Conservation (phyloP, 2,888 invertebrate genomes). For the Conus canariensis region DNA sequence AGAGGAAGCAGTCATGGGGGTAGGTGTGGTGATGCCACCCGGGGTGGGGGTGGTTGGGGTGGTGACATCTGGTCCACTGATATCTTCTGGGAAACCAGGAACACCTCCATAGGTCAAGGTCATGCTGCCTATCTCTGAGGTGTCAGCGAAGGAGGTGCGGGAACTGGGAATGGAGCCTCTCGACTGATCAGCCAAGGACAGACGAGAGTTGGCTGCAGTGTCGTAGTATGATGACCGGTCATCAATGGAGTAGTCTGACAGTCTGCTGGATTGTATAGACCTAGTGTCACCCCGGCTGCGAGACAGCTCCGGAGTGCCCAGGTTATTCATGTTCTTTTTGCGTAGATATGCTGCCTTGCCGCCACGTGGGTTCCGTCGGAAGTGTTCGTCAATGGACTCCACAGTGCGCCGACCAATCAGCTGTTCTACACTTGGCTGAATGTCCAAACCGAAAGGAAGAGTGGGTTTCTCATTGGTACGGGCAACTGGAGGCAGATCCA, state of each 20-base stretch:
- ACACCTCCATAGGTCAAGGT: slow-evolving; percentile 46
- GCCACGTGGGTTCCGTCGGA: slow-evolving; percentile 67
- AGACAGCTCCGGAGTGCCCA: slow-evolving; percentile 50
- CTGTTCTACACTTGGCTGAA: slow-evolving; percentile 76
- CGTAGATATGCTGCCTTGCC: slow-evolving; percentile 66
- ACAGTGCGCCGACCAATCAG: slow-evolving; percentile 66
- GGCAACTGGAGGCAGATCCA: slow-evolving; percentile 88
- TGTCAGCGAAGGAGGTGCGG: slow-evolving; percentile 73
- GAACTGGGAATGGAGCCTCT: slow-evolving; percentile 72
- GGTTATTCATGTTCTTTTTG: slow-evolving; percentile 58
- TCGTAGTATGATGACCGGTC: slow-evolving; percentile 72
- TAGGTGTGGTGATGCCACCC: slow-evolving; percentile 19
- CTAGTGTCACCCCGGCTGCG: slow-evolving; percentile 45
- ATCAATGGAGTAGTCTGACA: slow-evolving; percentile 69
- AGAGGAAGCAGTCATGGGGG: slow-evolving; percentile 17
- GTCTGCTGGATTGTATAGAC: slow-evolving; percentile 51
- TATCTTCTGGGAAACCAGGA: slow-evolving; percentile 49
- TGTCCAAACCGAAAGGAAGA: slow-evolving; percentile 90
- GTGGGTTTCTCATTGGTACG: slow-evolving; percentile 88
- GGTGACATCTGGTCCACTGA: slow-evolving; percentile 37
- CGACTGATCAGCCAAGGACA: slow-evolving; percentile 69
- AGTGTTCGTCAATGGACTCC: slow-evolving; percentile 72
- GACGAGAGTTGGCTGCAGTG: slow-evolving; percentile 72
- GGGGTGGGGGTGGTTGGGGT: slow-evolving; percentile 50
- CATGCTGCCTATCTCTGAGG: slow-evolving; percentile 69